Conservation (phyloP, 2,888 invertebrate species). For the Thelaira solivaga region DNA sequence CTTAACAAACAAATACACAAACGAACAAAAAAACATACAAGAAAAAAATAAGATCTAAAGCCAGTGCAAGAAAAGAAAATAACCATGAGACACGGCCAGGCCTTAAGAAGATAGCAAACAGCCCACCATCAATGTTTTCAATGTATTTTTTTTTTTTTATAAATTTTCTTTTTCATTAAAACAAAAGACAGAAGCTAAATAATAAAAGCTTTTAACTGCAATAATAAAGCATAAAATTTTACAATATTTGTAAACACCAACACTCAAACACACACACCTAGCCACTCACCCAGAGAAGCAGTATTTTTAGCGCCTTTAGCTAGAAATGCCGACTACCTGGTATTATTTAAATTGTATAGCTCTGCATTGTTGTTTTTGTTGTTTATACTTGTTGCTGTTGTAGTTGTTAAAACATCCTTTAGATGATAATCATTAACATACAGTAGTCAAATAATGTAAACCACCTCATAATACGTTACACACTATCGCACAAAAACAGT, state of each 20-base stretch:
- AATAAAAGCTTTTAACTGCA: conserved; percentile 17
- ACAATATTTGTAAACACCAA: no score
- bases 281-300: no score
- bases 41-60: not conserved
- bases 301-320: conserved; percentile 48
- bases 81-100: conserved; percentile 15
- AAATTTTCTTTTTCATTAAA: not conserved
- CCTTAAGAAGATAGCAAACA: conserved; percentile 4
- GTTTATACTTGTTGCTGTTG: not conserved
- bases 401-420: conserved; percentile 40
- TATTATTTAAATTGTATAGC: conserved; percentile 44
- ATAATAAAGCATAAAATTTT: conserved; percentile 14
- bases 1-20: conserved; percentile 31
- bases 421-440: conserved; percentile 53
- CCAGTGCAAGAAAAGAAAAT: not conserved
- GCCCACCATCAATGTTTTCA: conserved; percentile 44
- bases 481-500: not conserved
- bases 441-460: conserved; percentile 54
- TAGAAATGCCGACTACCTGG: conserved; percentile 15
- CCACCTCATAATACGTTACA: no score
- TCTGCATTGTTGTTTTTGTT: not conserved
- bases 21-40: not conserved
- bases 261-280: no score
- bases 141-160: not conserved
- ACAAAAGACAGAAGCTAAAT: conserved; percentile 49